Evolutionary conservation across 2,113 vertebrate genomes (phyloP), one percentile per base, ranked within the genome.

Genomic region (Aphyosemion australe): DNA sequence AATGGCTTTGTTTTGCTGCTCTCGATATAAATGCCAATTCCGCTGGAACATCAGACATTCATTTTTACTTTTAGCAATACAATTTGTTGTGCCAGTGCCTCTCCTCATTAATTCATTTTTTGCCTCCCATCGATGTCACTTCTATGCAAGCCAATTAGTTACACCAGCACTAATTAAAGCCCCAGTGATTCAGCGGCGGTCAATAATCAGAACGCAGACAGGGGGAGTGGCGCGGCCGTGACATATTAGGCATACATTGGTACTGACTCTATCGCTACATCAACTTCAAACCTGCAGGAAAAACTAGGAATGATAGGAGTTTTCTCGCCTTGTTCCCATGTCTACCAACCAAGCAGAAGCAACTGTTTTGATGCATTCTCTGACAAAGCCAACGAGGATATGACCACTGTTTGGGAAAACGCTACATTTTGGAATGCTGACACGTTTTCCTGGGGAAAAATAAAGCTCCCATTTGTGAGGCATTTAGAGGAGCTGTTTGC

Each of bases 161-260:
- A 85, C 84, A 82, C 79, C 73, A 75, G 72, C 56, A 54, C 76
- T 87, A 89, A 90, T 90, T 89, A 87, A 87, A 82, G 80, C 80
- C 87, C 71, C 62, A 73, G 85, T 43, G 61, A 84, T 74, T 77
- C 79, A 73, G 84, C 69, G 68, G 84, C 69, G 68, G 85, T 90
- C 88, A 90, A 80, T 82, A 88, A 84, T 87, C 80, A 76, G 69
- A 80, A 47, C n/a, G 74, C 48, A 69, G 71, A 76, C 76, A 65
- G 42, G 32, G 46, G 63, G 50, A 77, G 73, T 64, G 77, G 76
- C 74, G 48, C 57, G 19, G 59, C 15, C 46, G 53, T 56, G 76
- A 79, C 65, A 74, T 58, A 57, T 52, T 26, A 52, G 63, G 65
- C 75, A 71, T 76, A 57, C 46, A 69, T 80, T 47, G 50, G 34